These are phyloP conservation scores for Aethes cnicana DNA, from an alignment of 2,888 invertebrate genomes.

Conservation along the genomic window DNA sequence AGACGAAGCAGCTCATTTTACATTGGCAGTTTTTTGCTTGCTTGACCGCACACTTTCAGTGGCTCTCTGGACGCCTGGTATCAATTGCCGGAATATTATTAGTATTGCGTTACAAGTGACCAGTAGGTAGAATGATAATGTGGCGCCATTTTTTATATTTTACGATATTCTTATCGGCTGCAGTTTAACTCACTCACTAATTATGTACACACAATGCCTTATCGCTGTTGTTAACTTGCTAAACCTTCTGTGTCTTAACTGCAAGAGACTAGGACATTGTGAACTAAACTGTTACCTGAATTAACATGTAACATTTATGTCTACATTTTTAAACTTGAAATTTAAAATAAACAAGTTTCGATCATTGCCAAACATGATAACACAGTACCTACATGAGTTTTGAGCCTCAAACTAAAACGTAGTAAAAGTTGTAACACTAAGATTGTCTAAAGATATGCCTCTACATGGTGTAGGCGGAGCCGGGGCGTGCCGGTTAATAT, in stretches of 20 bases:
- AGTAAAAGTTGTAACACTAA: slow-evolving; percentile 44
- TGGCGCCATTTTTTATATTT: slow-evolving; percentile 10
- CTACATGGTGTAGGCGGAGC: slow-evolving; percentile 67
- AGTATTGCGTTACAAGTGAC: slow-evolving; percentile 54
- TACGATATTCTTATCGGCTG: background rate
- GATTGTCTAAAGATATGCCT: slow-evolving; percentile 57
- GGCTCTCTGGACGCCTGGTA: slow-evolving; percentile 65
- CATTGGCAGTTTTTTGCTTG: slow-evolving; percentile 45
- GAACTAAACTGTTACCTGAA: no score
- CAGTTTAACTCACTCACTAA: no score
- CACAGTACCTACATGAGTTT: slow-evolving; percentile 1
- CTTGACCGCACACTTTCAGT: slow-evolving; percentile 64
- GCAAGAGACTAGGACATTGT: no score
- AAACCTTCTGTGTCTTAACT: no score
- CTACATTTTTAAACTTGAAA: no score
- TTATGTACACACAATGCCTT: no score
- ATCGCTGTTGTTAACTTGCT: no score
- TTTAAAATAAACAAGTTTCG: no score
- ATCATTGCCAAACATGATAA: background rate
- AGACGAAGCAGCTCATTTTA: slow-evolving; percentile 36
- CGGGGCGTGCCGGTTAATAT: slow-evolving; percentile 59
- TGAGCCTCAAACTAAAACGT: slow-evolving; percentile 8
- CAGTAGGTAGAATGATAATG: slow-evolving; percentile 43
- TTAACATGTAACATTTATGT: no score
- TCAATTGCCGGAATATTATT: slow-evolving; percentile 73